Percentiles rank a stretch among this genome's conserved stretches.
Evolutionary conservation across 2,113 vertebrate genomes (phyloP).

Genomic region (Colaptes auratus): DNA sequence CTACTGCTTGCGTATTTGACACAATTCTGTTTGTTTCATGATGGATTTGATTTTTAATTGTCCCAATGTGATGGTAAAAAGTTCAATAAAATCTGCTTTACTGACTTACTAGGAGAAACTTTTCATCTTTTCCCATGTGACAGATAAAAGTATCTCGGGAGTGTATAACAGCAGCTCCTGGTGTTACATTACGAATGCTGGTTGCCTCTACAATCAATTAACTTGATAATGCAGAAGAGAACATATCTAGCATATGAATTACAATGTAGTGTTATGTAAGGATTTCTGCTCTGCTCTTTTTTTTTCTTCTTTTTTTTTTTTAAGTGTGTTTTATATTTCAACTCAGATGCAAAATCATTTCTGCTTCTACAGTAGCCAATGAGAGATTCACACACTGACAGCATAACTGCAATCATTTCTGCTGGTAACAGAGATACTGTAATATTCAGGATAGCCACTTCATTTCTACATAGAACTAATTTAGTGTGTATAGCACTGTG

Average conservation of each 20-base stretch:
- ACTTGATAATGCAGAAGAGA: neutral
- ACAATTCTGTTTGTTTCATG: neutral
- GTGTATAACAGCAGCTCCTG: neutral
- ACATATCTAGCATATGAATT: neutral
- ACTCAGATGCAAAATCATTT: neutral
- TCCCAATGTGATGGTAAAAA: neutral
- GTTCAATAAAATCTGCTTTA: neutral
- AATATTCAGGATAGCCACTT: neutral
- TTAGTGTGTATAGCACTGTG: neutral
- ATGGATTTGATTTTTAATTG: slow-evolving; percentile 3
- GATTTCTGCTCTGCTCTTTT: neutral
- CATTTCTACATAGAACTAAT: neutral
- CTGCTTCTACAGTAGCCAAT: neutral
- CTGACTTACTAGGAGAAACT: neutral
- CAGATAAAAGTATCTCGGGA: neutral
- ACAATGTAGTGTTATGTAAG: neutral
- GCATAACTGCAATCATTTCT: neutral
- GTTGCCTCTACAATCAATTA: neutral
- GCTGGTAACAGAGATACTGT: neutral
- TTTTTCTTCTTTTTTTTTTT: neutral
- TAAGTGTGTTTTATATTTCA: neutral
- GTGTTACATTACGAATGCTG: neutral
- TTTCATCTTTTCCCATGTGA: neutral
- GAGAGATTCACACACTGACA: neutral
- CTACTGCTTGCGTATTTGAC: neutral